Conservation (phyloP, 1,140 invertebrate genomes). For the Psix sp. region DNA sequence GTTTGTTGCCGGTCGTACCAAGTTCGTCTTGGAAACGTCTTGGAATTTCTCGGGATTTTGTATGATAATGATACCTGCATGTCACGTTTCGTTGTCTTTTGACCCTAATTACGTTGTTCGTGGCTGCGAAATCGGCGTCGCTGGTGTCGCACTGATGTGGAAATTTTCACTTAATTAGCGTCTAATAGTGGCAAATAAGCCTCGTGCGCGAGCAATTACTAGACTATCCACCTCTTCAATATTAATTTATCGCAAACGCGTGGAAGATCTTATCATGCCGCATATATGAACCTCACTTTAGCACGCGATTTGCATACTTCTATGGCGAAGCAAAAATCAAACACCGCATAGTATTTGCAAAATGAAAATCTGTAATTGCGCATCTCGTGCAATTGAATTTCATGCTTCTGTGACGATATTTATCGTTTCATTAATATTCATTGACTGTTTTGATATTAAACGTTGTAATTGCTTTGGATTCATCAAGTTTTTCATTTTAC, state of each 20-base stretch:
- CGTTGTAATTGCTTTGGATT: slow-evolving; percentile 35
- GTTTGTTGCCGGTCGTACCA: neutral
- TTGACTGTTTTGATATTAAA: slow-evolving; percentile 29
- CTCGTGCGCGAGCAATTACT: slow-evolving; percentile 39
- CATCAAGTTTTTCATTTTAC: slow-evolving; percentile 16
- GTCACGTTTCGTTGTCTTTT: slow-evolving; percentile 42
- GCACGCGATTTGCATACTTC: slow-evolving; percentile 37
- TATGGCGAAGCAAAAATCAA: slow-evolving; percentile 37
- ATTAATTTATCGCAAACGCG: slow-evolving; percentile 52
- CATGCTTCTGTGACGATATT: slow-evolving; percentile 32
- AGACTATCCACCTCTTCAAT: slow-evolving; percentile 37
- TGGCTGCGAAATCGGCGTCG: slow-evolving; percentile 29
- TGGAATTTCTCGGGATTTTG: slow-evolving; percentile 40
- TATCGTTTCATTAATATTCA: slow-evolving; percentile 53
- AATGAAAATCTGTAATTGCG: slow-evolving; percentile 40
- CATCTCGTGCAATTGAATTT: slow-evolving; percentile 33
- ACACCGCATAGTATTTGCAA: slow-evolving; percentile 21
- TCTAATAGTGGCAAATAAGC: slow-evolving; percentile 52
- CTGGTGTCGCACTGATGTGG: slow-evolving; percentile 21
- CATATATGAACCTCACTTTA: slow-evolving; percentile 31
- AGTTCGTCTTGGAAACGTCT: slow-evolving; percentile 37
- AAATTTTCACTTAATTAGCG: slow-evolving; percentile 55
- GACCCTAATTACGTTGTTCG: slow-evolving; percentile 53
- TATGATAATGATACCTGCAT: slow-evolving; percentile 48
- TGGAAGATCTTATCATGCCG: slow-evolving; percentile 42